A percentile compares a stretch with the other conserved stretches of the same genome.
Conservation (phyloP, 2,888 invertebrate genomes). For the Sympetrum striolatum region DNA sequence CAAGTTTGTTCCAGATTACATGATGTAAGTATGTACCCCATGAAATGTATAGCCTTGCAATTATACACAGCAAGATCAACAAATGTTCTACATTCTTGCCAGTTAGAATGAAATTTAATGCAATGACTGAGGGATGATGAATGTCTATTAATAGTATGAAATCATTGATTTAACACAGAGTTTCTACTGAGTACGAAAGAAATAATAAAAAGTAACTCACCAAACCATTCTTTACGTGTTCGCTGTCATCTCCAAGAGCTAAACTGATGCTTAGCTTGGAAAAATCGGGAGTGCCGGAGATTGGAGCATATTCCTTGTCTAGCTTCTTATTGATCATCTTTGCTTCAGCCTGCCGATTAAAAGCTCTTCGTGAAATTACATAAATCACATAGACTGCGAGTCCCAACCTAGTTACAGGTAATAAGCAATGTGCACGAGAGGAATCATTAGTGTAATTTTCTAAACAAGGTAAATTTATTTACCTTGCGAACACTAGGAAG, state of each 20-base stretch:
- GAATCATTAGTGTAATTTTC: not conserved
- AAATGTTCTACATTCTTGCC: no score
- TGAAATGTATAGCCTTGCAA: no score
- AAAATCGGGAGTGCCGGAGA: conserved; percentile 85
- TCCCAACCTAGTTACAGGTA: no score
- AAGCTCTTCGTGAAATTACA: not conserved
- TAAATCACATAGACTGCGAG: no score
- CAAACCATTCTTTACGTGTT: conserved; percentile 71
- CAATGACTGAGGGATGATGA: no score
- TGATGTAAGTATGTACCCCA: no score
- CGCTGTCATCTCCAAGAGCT: conserved; percentile 83
- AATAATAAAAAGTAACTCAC: conserved; percentile 65
- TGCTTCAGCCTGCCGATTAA: conserved; percentile 77
- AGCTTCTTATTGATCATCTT: conserved; percentile 70
- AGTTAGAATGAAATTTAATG: no score
- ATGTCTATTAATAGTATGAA: no score
- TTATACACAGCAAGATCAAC: no score
- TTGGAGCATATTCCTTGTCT: conserved; percentile 96
- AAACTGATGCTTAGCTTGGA: conserved; percentile 83
- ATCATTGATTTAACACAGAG: no score
- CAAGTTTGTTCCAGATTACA: no score
- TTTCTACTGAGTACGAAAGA: not conserved
- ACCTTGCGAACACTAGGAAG: conserved; percentile 85
- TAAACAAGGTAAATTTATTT: not conserved
- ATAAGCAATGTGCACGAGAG: no score